Evolutionary conservation across 2,888 invertebrate genomes (phyloP).

Genomic region (Tinea semifulvella): DNA sequence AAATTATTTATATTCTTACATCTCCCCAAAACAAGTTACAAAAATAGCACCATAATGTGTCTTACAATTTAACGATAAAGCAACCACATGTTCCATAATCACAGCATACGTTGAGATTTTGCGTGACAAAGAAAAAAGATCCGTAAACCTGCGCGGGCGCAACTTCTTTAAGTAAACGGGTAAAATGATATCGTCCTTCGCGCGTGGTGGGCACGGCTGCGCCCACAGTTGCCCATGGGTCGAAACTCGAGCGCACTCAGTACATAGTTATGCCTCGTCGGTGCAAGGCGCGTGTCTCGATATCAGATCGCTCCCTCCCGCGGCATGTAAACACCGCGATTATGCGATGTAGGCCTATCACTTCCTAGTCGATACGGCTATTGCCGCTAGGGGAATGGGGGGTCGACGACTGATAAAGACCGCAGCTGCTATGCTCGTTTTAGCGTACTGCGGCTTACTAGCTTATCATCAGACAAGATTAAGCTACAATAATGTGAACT

Average conservation of each 20-base stretch:
- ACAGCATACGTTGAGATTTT: constrained; percentile 8
- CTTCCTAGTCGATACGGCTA: constrained; percentile 3
- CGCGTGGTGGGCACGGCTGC: constrained; percentile 13
- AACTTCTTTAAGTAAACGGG: constrained; percentile 11
- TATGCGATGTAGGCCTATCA: constrained; percentile 11
- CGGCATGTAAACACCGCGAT: constrained; percentile 6
- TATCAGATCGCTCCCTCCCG: neutral
- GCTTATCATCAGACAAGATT: constrained; percentile 14
- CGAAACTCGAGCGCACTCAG: constrained; percentile 9
- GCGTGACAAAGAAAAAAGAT: constrained; percentile 10
- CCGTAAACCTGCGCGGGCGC: constrained; percentile 12
- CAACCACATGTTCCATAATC: constrained; percentile 11
- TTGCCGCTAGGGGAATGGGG: constrained; percentile 14
- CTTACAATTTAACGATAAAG: too few relatives aligned
- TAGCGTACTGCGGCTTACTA: constrained; percentile 12
- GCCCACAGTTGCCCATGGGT: constrained; percentile 9
- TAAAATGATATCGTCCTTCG: constrained; percentile 13
- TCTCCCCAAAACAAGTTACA: too few relatives aligned
- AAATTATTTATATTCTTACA: too few relatives aligned
- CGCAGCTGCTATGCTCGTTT: constrained; percentile 4
- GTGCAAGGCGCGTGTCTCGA: constrained; percentile 2
- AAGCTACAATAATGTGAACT: constrained; percentile 8
- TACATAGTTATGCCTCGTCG: constrained; percentile 11
- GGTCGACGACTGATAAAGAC: constrained; percentile 15
- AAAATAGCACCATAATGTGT: too few relatives aligned